phyloP scores from a whole-genome alignment of 1,140 invertebrate species.

The Drosophila lowei region DNA sequence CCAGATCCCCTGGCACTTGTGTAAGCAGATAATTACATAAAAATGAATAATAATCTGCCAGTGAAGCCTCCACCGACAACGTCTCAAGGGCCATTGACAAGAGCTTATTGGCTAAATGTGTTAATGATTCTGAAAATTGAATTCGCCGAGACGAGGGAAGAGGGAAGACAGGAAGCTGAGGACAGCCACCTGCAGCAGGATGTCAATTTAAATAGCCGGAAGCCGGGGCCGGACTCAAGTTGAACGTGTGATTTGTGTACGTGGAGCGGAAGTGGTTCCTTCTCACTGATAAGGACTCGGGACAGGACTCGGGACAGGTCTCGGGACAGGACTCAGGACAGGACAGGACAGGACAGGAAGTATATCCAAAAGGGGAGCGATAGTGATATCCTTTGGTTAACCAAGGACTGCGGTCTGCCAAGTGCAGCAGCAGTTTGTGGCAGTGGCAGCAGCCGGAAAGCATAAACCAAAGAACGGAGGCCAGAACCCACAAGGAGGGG shows the following conservation, averaged over 20 bases:
- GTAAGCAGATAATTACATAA: conserved; percentile 79
- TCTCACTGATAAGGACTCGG: conserved; percentile 57
- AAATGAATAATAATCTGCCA: conserved; percentile 76
- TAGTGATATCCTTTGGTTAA: conserved; percentile 2
- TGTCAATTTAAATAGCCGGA: conserved; percentile 74
- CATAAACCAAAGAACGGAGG: conserved; percentile 11
- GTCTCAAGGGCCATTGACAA: conserved; percentile 65
- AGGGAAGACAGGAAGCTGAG: conserved; percentile 29
- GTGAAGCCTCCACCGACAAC: conserved; percentile 10
- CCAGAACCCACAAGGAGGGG: conserved; percentile 2
- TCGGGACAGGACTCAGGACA: too few species aligned
- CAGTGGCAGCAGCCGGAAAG: conserved; percentile 23
- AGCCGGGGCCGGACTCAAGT: conserved; percentile 43
- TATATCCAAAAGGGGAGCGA: conserved; percentile 40
- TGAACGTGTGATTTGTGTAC: conserved; percentile 53
- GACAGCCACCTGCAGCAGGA: conserved; percentile 63
- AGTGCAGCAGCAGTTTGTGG: conserved; percentile 36
- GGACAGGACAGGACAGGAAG: conserved; percentile 71
- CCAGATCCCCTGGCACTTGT: conserved; percentile 14
- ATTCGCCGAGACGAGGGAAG: conserved; percentile 24
- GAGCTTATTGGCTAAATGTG: conserved; percentile 78
- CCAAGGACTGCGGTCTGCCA: conserved; percentile 5
- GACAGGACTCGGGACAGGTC: too few species aligned
- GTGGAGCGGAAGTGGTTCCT: conserved; percentile 58
- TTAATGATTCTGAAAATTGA: conserved; percentile 78